Evolutionary conservation across 2,888 invertebrate genomes (phyloP).

Genomic region (Drosophila neoperkinsi): DNA sequence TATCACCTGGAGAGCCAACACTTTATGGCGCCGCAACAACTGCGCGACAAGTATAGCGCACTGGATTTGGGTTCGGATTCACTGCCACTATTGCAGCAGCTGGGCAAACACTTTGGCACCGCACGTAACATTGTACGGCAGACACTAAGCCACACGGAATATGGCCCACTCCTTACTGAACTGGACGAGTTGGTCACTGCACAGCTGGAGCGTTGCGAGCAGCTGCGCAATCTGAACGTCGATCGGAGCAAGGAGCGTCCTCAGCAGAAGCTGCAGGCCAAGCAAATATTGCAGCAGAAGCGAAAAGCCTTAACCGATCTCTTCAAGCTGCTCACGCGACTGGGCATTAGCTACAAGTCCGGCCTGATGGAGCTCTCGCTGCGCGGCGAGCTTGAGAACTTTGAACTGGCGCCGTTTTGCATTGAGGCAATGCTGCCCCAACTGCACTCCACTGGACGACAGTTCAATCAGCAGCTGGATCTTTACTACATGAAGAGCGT

Average conservation of each 20-base stretch:
- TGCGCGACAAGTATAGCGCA: constrained; percentile 60
- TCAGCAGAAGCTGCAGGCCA: constrained; percentile 92
- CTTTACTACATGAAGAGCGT: constrained; percentile 83
- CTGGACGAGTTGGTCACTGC: constrained; percentile 89
- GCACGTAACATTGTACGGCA: constrained; percentile 89
- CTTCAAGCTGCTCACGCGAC: constrained; percentile 90
- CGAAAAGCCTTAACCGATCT: constrained; percentile 93
- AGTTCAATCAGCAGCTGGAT: constrained; percentile 83
- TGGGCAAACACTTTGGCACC: constrained; percentile 87
- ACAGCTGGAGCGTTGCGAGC: constrained; percentile 89
- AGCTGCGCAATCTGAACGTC: constrained; percentile 87
- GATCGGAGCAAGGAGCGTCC: constrained; percentile 86
- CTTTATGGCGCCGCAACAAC: constrained; percentile 81
- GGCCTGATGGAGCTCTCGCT: constrained; percentile 89
- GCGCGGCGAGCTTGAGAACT: constrained; percentile 87
- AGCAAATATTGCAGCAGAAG: constrained; percentile 93
- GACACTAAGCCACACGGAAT: constrained; percentile 87
- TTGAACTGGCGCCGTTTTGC: constrained; percentile 90
- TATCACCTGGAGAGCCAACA: constrained; percentile 80
- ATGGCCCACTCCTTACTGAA: constrained; percentile 87
- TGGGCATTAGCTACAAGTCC: constrained; percentile 93
- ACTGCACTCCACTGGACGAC: constrained; percentile 83
- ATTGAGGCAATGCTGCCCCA: constrained; percentile 87
- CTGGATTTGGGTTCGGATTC: constrained; percentile 27
- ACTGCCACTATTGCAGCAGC: constrained; percentile 68